phyloP scores from a whole-genome alignment of 2,888 invertebrate species.

The Diploptera punctata region DNA sequence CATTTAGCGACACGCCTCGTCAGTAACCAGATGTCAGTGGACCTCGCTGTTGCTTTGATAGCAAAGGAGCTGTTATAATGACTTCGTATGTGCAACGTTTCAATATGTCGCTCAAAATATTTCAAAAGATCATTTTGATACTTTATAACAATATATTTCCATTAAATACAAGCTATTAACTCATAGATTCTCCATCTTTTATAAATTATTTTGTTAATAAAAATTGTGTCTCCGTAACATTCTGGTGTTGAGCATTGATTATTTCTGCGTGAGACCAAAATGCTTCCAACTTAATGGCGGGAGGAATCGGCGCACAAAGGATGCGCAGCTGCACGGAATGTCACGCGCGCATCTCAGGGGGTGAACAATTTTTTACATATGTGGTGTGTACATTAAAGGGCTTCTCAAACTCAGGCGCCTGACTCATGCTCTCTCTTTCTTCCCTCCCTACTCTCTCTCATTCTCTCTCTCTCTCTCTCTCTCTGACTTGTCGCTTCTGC shows the following conservation, averaged over 20 bases:
- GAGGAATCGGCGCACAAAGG: not conserved
- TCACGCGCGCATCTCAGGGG: slow-evolving; percentile 10
- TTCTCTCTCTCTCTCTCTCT: not conserved
- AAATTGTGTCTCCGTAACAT: too few relatives aligned
- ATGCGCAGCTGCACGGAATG: slow-evolving; percentile 1
- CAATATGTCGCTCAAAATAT: too few relatives aligned
- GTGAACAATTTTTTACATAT: slow-evolving; percentile 7
- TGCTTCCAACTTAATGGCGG: slow-evolving; percentile 4
- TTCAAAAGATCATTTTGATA: too few relatives aligned
- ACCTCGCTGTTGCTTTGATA: too few relatives aligned
- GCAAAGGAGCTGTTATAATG: too few relatives aligned
- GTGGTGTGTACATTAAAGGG: slow-evolving; percentile 25
- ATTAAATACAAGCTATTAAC: too few relatives aligned
- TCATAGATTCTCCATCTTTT: too few relatives aligned
- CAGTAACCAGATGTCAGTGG: too few relatives aligned
- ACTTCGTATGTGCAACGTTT: too few relatives aligned
- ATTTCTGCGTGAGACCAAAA: slow-evolving; percentile 7
- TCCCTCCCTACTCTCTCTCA: not conserved
- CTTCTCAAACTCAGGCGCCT: slow-evolving; percentile 23
- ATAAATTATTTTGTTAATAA: too few relatives aligned
- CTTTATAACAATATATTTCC: too few relatives aligned
- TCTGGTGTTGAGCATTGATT: slow-evolving; percentile 17
- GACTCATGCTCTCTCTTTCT: slow-evolving; percentile 6
- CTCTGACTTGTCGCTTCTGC: slow-evolving; percentile 7
- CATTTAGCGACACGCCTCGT: too few relatives aligned